Evolutionary conservation across 2,797 vertebrate genomes (phyloP).

Genomic region (Pangasius larnaudii): DNA sequence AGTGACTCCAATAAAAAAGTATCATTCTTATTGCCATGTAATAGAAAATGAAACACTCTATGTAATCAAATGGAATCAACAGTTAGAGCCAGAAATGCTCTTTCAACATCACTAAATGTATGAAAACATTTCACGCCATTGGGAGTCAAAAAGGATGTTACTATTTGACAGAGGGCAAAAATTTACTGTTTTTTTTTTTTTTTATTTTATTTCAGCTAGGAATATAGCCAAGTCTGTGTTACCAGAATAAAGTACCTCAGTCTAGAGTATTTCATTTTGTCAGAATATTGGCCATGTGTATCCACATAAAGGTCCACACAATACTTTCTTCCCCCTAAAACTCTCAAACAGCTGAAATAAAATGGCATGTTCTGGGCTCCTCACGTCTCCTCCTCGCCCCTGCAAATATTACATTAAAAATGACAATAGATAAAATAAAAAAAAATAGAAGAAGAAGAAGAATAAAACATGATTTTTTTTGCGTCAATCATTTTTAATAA

Average conservation of each 20-base stretch:
- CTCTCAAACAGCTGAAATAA: conserved; percentile 10
- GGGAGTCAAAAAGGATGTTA: conserved; percentile 12
- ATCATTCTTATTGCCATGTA: not conserved
- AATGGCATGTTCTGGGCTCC: not conserved
- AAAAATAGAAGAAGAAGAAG: not conserved
- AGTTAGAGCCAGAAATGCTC: not conserved
- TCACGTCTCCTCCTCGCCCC: not conserved
- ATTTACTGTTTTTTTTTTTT: not conserved
- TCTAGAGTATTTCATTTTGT: conserved; percentile 27
- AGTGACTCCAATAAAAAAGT: not conserved
- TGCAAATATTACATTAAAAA: not conserved
- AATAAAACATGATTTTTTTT: not conserved
- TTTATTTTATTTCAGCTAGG: not conserved
- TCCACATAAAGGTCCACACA: conserved; percentile 25
- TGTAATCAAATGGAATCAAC: not conserved
- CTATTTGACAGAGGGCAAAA: not conserved
- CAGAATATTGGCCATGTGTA: conserved; percentile 17
- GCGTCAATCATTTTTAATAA: not conserved
- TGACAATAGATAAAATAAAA: not conserved
- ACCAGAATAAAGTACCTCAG: conserved; percentile 16
- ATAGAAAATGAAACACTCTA: not conserved
- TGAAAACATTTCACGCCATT: not conserved
- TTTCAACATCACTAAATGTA: not conserved
- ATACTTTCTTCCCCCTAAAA: conserved; percentile 19
- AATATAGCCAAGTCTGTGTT: not conserved